phyloP scores from a whole-genome alignment of 1,140 invertebrate species.

The Sesamia nonagrioides region DNA sequence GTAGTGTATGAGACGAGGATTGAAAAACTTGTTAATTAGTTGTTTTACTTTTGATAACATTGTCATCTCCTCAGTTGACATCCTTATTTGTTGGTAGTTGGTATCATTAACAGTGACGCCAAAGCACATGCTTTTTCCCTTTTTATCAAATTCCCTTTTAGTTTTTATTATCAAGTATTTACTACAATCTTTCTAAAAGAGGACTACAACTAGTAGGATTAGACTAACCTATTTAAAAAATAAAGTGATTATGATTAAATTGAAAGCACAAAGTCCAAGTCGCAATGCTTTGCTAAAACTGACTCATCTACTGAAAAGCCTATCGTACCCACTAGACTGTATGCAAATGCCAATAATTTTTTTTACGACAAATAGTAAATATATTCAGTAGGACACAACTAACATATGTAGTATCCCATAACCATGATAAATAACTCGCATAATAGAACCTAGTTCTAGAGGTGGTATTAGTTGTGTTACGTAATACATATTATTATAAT shows the following conservation, averaged over 20 bases:
- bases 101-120: too few relatives aligned
- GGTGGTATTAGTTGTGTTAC: conserved; percentile 15
- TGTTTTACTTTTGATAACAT: not conserved
- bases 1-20: not conserved
- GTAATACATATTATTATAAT: conserved; percentile 29
- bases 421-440: conserved; percentile 31
- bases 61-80: not conserved
- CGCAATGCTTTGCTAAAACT: too few relatives aligned
- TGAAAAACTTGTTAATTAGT: not conserved
- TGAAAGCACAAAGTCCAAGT: not conserved
- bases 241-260: too few relatives aligned
- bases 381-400: not conserved
- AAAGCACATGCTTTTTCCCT: too few relatives aligned
- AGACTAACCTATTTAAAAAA: too few relatives aligned
- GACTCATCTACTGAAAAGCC: too few relatives aligned
- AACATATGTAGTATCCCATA: conserved; percentile 17
- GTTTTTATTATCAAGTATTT: too few relatives aligned
- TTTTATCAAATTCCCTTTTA: too few relatives aligned
- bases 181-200: too few relatives aligned
- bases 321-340: not conserved
- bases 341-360: too few relatives aligned
- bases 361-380: too few relatives aligned
- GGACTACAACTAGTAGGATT: too few relatives aligned
- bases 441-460: conserved; percentile 15
- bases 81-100: not conserved